Evolutionary conservation across 2,797 vertebrate species (phyloP), one percentile per base, ranked within the genome.

Genomic region (Lepus townsendii): DNA sequence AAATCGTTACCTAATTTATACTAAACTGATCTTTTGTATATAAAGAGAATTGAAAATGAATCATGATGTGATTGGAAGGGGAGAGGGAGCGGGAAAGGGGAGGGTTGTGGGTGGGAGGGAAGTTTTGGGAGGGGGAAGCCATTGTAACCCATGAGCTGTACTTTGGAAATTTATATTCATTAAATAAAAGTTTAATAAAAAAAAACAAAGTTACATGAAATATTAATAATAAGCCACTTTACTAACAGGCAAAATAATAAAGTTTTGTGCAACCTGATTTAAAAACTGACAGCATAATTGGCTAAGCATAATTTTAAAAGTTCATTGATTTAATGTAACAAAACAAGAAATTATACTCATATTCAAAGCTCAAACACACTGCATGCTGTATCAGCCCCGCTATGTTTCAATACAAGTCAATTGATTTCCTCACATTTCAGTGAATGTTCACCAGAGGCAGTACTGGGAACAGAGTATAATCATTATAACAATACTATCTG

Each of bases 261-360:
- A 42, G 24, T 63, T 78, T 65, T 68, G 35, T 57, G 32, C 26
- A 78, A 83, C 11, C 52, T 88, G 42, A 78, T 60, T 80, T 80
- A 95, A 91, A 82, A 94, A 50, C 12, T 62, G 16, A 89, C 77
- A 27, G n/a, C 50, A 57, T n/a, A 66, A 47, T 71, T 27, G 0
- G 19, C 8, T 84, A 63, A 83, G 27, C 8, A 24, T 63, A 32
- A 63, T 82, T 63, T 86, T 62, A 68, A 86, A 84, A 91, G 3
- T 5, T 94, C 38, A 73, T 6, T 78, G 65, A 72, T 60, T 77
- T 89, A 35, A 72, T 50, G 54, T 2, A 75, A 20, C 32, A 91
- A 47, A 91, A 84, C n/a, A 50, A 66, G 10, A 20, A 90, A 62
- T 87, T 94, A 50, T 16, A 82, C 26, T 79, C 17, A 72, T 32